Evolutionary conservation across 2,113 vertebrate species (phyloP).

Genomic region (Puffinus mauretanicus): DNA sequence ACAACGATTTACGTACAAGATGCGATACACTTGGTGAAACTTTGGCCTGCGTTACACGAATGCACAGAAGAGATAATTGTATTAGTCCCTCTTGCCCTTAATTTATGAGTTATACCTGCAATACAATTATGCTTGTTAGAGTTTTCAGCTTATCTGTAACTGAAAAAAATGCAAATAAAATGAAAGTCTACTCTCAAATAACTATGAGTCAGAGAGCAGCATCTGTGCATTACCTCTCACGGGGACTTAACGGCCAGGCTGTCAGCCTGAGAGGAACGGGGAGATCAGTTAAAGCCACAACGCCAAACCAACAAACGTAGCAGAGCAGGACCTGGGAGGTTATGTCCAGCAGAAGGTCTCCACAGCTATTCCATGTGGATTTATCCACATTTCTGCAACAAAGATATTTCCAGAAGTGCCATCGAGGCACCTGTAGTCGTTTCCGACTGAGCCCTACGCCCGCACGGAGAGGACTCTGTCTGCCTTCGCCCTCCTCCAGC

Average conservation of each 20-base stretch:
- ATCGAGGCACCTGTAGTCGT: neutral
- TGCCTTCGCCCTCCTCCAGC: accelerated
- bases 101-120: neutral
- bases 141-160: neutral
- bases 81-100: neutral
- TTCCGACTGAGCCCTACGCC: neutral
- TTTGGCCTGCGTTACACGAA: neutral
- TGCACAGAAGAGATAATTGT: neutral
- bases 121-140: neutral
- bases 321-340: too few relatives aligned
- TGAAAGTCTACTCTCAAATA: neutral
- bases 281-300: neutral
- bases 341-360: neutral
- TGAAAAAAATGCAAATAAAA: neutral
- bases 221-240: neutral
- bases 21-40: neutral
- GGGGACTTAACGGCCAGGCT: accelerated
- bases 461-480: neutral
- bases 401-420: neutral
- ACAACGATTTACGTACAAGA: neutral
- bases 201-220: neutral
- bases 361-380: neutral
- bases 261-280: accelerated
- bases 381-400: neutral
- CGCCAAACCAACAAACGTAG: accelerated